Evolutionary conservation across 2,888 invertebrate species (phyloP), one percentile per base, ranked within the genome.

Genomic region (Erebia palarica): DNA sequence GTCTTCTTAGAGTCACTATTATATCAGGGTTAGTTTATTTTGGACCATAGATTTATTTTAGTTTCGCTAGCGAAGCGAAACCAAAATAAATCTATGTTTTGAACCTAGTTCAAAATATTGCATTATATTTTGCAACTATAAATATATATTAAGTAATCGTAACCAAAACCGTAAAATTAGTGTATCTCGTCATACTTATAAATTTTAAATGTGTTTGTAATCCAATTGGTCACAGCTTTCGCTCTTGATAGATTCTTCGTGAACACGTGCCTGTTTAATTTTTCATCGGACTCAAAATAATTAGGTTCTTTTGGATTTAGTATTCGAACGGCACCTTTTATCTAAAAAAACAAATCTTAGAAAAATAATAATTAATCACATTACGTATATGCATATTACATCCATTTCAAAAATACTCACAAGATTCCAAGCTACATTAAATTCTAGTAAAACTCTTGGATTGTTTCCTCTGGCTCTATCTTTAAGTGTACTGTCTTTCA

Each of bases 241-340:
- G 99, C 94, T 78, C 99, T 94, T 78, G 97, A 95, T 36, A 99
- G 96, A 85, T 99, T 98, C 73, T 96, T 95, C 59, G 98, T 95
- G 87, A 99, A 98, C 53, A 97, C 94, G 83, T 98, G 97, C 76
- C 98, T 94, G 87, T 98, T 98, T 84, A 99, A 97, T 88, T 98
- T 98, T 14, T 96, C 94, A 83, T 98, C 97, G 63, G 96, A 95
- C 82, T 97, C 95, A 94, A 99, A 96, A 80, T 97, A 96, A 85
- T 98, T 98, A 72, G 95, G 95, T 91, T 99, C 99, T 84, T 96
- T 97, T 0, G 99, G 98, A 90, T 98, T 98, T 74, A 99, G 94
- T 0, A 98, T 98, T 67, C 98, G 95, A 36, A 98, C 92, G 65
- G 97, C 96, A 14, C 98, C 99, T 81, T 95, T 87, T 0, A 87